A percentile compares a stretch with the other conserved stretches of the same genome.
phyloP scores from a whole-genome alignment of 2,797 vertebrate species.

The Hemibagrus guttatus region DNA sequence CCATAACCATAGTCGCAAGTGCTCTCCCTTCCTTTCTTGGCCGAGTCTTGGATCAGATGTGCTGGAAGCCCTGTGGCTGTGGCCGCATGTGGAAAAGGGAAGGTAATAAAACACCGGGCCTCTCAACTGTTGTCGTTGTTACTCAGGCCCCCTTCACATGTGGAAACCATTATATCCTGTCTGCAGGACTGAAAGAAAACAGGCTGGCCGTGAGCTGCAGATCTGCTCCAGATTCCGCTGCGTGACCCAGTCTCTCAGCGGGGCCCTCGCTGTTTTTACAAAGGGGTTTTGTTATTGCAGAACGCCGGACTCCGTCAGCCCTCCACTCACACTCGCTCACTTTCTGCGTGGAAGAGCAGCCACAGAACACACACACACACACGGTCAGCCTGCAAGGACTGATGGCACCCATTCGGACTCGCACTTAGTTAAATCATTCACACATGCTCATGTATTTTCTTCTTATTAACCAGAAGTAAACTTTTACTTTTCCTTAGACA shows the following conservation, averaged over 20 bases:
- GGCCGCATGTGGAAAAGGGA: constrained; percentile 39
- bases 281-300: constrained; percentile 75
- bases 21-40: constrained; percentile 27
- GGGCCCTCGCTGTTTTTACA: constrained; percentile 67
- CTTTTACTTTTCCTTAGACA: background rate
- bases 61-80: constrained; percentile 24
- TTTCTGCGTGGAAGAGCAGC: constrained; percentile 37
- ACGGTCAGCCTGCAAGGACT: background rate
- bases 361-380: constrained; percentile 26
- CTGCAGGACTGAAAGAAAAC: constrained; percentile 75
- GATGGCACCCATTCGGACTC: constrained; percentile 3
- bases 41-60: constrained; percentile 38
- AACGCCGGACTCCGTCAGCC: constrained; percentile 62
- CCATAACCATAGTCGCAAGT: constrained; percentile 26
- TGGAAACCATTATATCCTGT: constrained; percentile 83
- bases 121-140: constrained; percentile 57
- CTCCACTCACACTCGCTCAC: constrained; percentile 44
- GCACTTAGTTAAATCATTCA: constrained; percentile 26
- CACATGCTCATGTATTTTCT: constrained; percentile 15
- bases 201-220: constrained; percentile 60
- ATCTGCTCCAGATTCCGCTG: constrained; percentile 58
- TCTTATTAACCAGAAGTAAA: constrained; percentile 5
- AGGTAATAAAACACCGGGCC: constrained; percentile 58
- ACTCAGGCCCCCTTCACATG: constrained; percentile 71
- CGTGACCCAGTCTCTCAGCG: constrained; percentile 58